Conservation (phyloP, 2,888 invertebrate genomes). For the Automeris io region DNA sequence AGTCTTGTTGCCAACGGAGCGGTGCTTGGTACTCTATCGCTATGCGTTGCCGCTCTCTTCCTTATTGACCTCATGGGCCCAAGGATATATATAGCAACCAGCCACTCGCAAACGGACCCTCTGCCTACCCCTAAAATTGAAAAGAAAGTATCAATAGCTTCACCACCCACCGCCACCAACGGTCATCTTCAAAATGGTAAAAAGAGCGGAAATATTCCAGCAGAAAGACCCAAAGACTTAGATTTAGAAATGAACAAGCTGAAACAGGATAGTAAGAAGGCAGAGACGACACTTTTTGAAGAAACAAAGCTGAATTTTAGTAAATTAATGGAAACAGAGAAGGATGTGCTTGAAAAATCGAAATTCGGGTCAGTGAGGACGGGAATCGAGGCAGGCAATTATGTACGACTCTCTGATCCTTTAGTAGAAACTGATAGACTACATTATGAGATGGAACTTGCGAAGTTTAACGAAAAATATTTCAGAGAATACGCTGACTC, state of each 20-base stretch:
- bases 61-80: constrained; percentile 81
- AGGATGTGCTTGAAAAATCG: constrained; percentile 52
- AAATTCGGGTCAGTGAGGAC: constrained; percentile 67
- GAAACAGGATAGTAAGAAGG: constrained; percentile 38
- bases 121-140: constrained; percentile 41
- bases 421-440: constrained; percentile 48
- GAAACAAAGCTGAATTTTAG: constrained; percentile 40
- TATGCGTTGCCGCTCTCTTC: constrained; percentile 82
- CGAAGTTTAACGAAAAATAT: constrained; percentile 66
- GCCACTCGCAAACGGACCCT: constrained; percentile 58
- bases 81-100: constrained; percentile 57
- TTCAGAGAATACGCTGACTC: constrained; percentile 59
- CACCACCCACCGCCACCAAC: constrained; percentile 25
- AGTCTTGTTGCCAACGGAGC: constrained; percentile 83
- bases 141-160: constrained; percentile 51
- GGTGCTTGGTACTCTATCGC: constrained; percentile 81
- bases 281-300: constrained; percentile 36
- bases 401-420: constrained; percentile 59
- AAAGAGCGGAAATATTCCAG: constrained; percentile 19
- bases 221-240: constrained; percentile 56
- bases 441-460: constrained; percentile 63
- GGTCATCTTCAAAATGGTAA: constrained; percentile 24
- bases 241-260: constrained; percentile 43
- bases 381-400: constrained; percentile 57
- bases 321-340: constrained; percentile 44